These are phyloP conservation scores for Calyptomena viridis DNA, from an alignment of 2,113 vertebrate genomes.

Conservation along the genomic window DNA sequence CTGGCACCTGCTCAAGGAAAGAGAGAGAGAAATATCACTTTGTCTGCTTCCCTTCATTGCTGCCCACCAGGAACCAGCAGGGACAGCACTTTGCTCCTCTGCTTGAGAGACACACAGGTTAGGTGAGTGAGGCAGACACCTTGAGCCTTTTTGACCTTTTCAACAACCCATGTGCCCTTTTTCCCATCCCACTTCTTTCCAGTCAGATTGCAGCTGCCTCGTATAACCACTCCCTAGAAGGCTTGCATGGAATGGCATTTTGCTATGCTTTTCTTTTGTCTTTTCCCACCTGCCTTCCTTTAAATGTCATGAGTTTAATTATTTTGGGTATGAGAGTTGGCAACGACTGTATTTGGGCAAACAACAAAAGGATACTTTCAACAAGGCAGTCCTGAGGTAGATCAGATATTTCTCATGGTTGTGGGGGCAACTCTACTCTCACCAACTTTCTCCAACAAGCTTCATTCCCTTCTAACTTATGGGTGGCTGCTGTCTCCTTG, in stretches of 20 bases:
- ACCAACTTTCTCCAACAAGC: neutral
- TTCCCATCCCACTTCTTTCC: neutral
- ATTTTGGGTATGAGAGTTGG: neutral
- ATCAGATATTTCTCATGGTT: neutral
- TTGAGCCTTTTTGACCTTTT: neutral
- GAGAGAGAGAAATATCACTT: conserved; percentile 33
- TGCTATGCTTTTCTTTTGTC: neutral
- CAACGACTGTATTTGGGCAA: neutral
- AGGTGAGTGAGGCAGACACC: neutral
- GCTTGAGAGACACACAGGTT: neutral
- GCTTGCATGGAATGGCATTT: neutral
- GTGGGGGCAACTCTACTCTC: neutral
- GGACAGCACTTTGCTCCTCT: conserved; percentile 15
- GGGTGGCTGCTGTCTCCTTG: neutral
- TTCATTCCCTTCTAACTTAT: neutral
- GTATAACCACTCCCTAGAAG: neutral
- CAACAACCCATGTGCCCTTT: neutral
- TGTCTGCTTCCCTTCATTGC: conserved; percentile 25
- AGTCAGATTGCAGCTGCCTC: neutral
- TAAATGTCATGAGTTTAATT: neutral
- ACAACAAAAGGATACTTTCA: neutral
- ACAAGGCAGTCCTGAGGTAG: neutral
- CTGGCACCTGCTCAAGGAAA: conserved; percentile 55
- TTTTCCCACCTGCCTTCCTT: conserved; percentile 4
- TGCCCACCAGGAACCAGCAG: conserved; percentile 32